Base-by-base conservation (phyloP, 1,140 invertebrate species). In the Drosophila kurseongensis region DNA sequence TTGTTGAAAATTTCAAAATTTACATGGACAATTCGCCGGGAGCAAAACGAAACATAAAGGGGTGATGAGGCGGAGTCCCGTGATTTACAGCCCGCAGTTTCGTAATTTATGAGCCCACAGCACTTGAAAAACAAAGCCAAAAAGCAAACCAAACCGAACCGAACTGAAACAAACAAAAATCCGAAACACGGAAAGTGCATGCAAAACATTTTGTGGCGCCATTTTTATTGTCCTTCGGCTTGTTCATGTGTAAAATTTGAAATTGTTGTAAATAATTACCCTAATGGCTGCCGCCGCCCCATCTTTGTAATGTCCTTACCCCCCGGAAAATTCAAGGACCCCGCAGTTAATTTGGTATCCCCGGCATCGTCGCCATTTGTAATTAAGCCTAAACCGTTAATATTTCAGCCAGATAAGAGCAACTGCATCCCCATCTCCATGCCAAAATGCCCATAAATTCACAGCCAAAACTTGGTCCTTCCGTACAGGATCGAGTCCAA, bases 251-350 rank as follows among this genome's bases (percentile, higher is more conserved):
- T 89, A 89, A 89, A 89, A 88, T 88, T 84, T 88, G 60, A 80
- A 88, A 88, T 89, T 88, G 84, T 89, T 89, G 83, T 84, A 83
- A 89, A 88, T 84, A 89, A 89, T 88, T 89, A 88, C 84, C 80
- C 83, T 89, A 88, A 88, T 88, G 83, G 76, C 55, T 36, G 52
- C 10, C 23, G 40, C 36, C 42, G 29, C 29, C 29, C 54, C 23
- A 42, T 57, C 13, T 47, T 57, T 6, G 5, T 14, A 42, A 32
- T 47, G 9, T 14, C 35, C 40, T 16, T 54, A 9, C 4, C 29
- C 23, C 36, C 23, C 13, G 14, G 23, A 32, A n/a, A 48, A 47
- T 27, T 23, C 29, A 7, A 14, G n/a, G n/a, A 29, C 13, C 27
- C 32, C 47, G 42, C 63, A 89, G 84, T 83, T 89, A 76, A 89